A percentile compares a stretch with the other conserved stretches of the same genome.
Evolutionary conservation across 2,113 vertebrate genomes (phyloP).

Genomic region (Pavo muticus): DNA sequence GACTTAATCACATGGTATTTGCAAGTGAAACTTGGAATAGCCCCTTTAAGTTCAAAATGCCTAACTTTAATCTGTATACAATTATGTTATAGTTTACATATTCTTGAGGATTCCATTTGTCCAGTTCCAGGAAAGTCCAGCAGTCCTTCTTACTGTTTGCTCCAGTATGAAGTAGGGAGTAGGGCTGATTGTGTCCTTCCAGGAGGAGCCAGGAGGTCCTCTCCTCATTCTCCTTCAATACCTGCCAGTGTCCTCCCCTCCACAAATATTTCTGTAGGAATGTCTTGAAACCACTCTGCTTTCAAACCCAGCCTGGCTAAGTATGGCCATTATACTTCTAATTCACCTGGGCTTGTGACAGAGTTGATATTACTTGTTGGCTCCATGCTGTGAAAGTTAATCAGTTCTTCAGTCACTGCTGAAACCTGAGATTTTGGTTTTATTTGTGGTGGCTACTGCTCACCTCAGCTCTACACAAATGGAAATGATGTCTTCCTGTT

Average conservation of each 20-base stretch:
- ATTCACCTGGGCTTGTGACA: neutral
- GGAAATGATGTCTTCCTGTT: neutral
- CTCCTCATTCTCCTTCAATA: neutral
- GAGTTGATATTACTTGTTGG: neutral
- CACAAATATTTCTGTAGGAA: neutral
- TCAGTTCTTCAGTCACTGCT: neutral
- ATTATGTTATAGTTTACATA: neutral
- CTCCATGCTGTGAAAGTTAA: neutral
- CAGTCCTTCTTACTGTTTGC: neutral
- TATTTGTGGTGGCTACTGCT: rapidly evolving
- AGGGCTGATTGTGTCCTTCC: rapidly evolving
- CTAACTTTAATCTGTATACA: neutral
- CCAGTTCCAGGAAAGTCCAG: neutral
- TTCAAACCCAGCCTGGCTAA: neutral
- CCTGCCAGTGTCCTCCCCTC: neutral
- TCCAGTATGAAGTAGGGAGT: neutral
- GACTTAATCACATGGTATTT: neutral
- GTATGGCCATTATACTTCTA: neutral
- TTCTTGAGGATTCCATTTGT: neutral
- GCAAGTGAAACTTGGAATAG: neutral
- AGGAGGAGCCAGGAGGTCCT: neutral
- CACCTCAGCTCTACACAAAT: neutral
- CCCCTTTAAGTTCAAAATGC: neutral
- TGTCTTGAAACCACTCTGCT: neutral
- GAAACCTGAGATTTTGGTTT: neutral